Conservation (phyloP, 2,113 vertebrate species). For the Baryphthengus martii region DNA sequence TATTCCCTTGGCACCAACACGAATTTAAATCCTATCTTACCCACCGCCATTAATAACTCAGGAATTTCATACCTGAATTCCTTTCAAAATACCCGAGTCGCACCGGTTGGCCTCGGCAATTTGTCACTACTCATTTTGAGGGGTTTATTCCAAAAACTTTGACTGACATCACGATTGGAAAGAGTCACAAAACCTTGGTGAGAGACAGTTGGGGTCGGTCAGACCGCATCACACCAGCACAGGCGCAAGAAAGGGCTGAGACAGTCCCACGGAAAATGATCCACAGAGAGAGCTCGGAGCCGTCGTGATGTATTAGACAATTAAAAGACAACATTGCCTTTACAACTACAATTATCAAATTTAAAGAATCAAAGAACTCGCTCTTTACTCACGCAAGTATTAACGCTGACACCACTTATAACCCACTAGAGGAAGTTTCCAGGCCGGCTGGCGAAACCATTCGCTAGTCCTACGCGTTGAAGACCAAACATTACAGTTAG, state of each 20-base stretch:
- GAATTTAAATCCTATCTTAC: neutral
- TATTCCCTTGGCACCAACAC: neutral
- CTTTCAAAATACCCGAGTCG: neutral
- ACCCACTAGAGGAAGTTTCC: neutral
- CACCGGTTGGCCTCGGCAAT: neutral
- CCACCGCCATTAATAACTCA: neutral
- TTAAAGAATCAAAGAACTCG: neutral
- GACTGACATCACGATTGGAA: neutral
- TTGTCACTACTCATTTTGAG: neutral
- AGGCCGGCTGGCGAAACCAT: neutral
- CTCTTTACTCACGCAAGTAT: neutral
- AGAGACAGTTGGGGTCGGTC: neutral
- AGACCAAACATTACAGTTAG: neutral
- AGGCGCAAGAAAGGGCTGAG: accelerated
- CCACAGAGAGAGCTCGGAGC: neutral
- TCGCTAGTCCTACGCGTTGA: neutral
- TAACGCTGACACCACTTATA: neutral
- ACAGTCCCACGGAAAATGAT: neutral
- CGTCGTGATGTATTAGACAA: accelerated
- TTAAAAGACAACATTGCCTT: neutral
- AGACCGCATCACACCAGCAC: neutral
- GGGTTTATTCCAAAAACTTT: neutral
- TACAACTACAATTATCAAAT: neutral
- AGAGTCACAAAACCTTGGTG: neutral
- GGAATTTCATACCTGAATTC: neutral